These are phyloP conservation scores for Diplodus sargus DNA, from an alignment of 2,797 vertebrate genomes.

Conservation along the genomic window DNA sequence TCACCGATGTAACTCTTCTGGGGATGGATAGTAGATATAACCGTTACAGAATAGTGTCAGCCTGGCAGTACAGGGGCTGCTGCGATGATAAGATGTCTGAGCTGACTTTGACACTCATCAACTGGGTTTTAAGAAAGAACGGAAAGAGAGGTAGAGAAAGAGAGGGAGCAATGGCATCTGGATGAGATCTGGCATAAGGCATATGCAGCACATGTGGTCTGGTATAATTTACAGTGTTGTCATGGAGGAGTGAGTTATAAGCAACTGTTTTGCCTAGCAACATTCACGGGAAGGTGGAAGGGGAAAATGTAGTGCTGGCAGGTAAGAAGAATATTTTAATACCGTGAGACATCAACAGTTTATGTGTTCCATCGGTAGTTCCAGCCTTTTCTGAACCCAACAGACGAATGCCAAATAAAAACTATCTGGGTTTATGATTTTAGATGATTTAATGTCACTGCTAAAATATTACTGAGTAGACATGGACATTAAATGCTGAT, in stretches of 20 bases:
- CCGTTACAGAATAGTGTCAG: conserved; percentile 4
- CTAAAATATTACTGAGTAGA: conserved; percentile 41
- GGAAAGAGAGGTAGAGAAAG: conserved; percentile 37
- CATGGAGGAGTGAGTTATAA: conserved; percentile 76
- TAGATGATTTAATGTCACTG: conserved; percentile 58
- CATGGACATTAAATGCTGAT: conserved; percentile 35
- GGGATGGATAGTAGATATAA: conserved; percentile 2
- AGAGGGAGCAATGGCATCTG: conserved; percentile 72
- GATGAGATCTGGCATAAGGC: conserved; percentile 70
- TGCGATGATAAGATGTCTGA: conserved; percentile 32
- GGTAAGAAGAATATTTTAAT: conserved; percentile 77
- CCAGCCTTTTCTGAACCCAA: conserved; percentile 72
- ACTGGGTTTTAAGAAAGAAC: conserved; percentile 35
- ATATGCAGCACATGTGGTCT: conserved; percentile 78
- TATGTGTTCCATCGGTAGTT: conserved; percentile 78
- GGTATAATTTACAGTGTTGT: conserved; percentile 83
- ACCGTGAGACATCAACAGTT: conserved; percentile 81
- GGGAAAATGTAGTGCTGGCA: conserved; percentile 80
- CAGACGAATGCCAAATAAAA: conserved; percentile 68
- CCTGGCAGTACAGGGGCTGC: background rate
- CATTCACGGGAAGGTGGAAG: conserved; percentile 77
- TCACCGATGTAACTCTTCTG: background rate
- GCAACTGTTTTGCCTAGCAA: conserved; percentile 82
- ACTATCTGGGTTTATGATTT: conserved; percentile 72
- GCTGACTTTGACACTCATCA: conserved; percentile 43